phyloP scores from a whole-genome alignment of 30 jellyfish, hydroid and myxozoan genomes.

The Sanderia malayensis region DNA sequence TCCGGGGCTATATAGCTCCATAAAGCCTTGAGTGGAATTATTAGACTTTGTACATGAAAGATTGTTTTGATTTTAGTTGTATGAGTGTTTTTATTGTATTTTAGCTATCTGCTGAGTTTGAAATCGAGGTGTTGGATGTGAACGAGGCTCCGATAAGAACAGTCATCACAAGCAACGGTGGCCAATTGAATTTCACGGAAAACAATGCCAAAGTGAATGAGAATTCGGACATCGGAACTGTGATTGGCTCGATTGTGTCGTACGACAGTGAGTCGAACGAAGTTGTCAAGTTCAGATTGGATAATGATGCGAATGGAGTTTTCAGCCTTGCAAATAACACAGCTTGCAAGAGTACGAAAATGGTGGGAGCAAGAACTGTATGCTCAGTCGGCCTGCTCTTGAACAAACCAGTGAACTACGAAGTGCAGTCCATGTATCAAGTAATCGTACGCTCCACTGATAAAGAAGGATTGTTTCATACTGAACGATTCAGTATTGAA shows the following conservation, averaged over 20 bases:
- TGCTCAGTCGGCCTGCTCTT: constrained; percentile 43
- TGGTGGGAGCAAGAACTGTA: constrained; percentile 38
- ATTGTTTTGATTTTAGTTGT: too few species aligned
- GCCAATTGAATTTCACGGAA: constrained; percentile 53
- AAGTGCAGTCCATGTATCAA: constrained; percentile 15
- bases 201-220: constrained; percentile 60
- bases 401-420: constrained; percentile 48
- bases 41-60: too few species aligned
- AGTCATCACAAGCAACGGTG: constrained; percentile 40
- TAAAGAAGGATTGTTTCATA: constrained; percentile 54
- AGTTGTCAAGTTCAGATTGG: constrained; percentile 28
- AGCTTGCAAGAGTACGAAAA: constrained; percentile 34
- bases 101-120: constrained; percentile 33
- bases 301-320: constrained; percentile 47
- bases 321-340: constrained; percentile 35
- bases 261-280: constrained; percentile 74
- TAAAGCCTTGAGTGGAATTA: too few species aligned
- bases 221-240: constrained; percentile 52
- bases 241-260: constrained; percentile 75
- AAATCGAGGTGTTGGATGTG: constrained; percentile 74
- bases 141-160: constrained; percentile 77
- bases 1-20: too few species aligned
- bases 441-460: constrained; percentile 62
- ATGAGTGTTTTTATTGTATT: neutral
- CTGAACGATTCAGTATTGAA: constrained; percentile 36